Evolutionary conservation across 2,113 vertebrate genomes (phyloP).

Genomic region (Calypte anna): DNA sequence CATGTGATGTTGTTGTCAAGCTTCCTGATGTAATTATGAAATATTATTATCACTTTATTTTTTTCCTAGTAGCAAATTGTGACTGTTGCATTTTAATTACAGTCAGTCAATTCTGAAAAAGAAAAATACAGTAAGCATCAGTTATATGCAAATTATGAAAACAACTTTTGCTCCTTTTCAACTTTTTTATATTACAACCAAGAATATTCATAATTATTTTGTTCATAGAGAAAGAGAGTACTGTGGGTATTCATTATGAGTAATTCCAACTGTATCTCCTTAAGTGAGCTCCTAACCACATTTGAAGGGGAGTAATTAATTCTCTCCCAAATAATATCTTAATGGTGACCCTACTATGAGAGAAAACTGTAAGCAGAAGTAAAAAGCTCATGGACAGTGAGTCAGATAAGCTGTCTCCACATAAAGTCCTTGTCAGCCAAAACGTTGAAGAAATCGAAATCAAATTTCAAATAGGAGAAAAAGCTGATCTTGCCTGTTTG

Average conservation of each 20-base stretch:
- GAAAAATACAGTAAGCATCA: background rate
- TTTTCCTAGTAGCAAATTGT: background rate
- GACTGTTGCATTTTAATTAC: background rate
- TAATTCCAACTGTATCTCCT: background rate
- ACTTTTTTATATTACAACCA: background rate
- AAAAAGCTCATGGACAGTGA: background rate
- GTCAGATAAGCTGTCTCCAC: background rate
- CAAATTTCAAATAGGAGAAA: background rate
- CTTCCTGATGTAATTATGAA: conserved; percentile 72
- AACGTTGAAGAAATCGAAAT: background rate
- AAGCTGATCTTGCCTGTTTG: background rate
- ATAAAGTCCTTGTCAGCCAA: background rate
- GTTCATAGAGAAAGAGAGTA: background rate
- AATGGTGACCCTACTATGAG: background rate
- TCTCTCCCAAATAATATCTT: background rate
- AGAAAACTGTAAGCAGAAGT: background rate
- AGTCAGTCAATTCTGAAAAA: background rate
- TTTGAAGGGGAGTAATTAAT: background rate
- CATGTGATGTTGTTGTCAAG: conserved; percentile 73
- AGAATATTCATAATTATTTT: background rate
- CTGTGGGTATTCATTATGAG: background rate
- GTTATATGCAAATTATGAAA: background rate
- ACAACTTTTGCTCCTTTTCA: background rate
- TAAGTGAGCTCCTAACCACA: background rate
- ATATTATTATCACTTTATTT: background rate